phyloP scores from a whole-genome alignment of 2,113 vertebrate species.

The Sylvilagus bachmani region DNA sequence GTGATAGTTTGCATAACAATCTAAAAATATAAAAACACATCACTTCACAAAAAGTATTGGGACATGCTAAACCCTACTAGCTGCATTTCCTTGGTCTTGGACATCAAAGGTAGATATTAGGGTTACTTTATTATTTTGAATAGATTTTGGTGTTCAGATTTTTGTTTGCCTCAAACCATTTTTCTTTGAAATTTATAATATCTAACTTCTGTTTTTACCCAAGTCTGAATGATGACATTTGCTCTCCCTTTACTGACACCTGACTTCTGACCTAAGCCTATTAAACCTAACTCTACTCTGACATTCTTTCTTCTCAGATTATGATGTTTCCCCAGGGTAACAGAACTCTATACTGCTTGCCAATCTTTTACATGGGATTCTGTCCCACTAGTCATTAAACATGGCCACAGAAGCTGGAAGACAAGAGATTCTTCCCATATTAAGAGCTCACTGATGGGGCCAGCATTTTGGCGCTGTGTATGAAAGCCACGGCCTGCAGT shows the following conservation, averaged over 20 bases:
- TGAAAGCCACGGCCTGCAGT: too few relatives aligned
- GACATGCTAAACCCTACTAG: neutral
- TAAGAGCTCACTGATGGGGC: neutral
- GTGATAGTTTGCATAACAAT: neutral
- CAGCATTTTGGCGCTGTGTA: too few relatives aligned
- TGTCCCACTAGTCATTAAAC: neutral
- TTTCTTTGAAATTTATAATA: constrained; percentile 10
- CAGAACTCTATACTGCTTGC: neutral
- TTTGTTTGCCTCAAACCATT: neutral
- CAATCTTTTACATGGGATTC: neutral
- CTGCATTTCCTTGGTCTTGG: constrained; percentile 34
- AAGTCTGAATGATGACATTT: neutral
- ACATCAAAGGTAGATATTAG: neutral
- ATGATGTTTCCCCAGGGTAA: neutral
- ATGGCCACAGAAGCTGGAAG: neutral
- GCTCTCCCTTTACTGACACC: neutral
- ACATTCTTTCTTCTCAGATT: neutral
- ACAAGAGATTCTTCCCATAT: neutral
- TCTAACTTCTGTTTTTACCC: neutral
- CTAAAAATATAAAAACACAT: neutral
- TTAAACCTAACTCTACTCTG: constrained; percentile 3
- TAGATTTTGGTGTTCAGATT: too few relatives aligned
- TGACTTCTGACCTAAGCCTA: neutral
- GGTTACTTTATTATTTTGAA: neutral
- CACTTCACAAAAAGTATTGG: constrained; percentile 44